These are phyloP conservation scores for Babylonia areolata DNA, from an alignment of 1,140 invertebrate species.

Conservation along the genomic window DNA sequence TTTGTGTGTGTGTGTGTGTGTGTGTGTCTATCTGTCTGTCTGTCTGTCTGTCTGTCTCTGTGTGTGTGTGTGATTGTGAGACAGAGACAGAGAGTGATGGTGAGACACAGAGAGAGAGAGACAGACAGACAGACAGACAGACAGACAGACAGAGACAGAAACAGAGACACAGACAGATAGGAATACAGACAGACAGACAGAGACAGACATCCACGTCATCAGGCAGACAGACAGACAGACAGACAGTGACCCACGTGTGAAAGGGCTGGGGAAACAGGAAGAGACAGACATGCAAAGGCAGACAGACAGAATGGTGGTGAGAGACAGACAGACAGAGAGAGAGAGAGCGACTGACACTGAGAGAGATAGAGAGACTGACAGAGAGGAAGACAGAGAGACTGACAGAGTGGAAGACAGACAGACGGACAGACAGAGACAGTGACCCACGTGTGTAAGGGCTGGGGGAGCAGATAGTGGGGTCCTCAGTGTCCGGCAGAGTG, in stretches of 20 bases:
- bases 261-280: neutral
- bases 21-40: no score
- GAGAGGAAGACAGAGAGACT: neutral
- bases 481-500: constrained; percentile 56
- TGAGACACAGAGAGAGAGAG: neutral
- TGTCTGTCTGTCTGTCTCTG: no score
- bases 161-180: no score
- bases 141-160: neutral
- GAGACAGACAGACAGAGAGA: neutral
- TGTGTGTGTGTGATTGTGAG: no score
- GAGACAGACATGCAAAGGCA: neutral
- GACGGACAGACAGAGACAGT: no score
- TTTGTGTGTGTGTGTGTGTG: no score
- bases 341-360: neutral
- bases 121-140: neutral
- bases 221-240: no score
- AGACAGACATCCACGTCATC: no score
- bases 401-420: neutral
- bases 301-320: neutral
- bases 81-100: no score
- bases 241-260: neutral
- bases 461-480: constrained; percentile 54
- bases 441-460: constrained; percentile 60
- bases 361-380: neutral
- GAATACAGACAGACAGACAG: neutral